These are phyloP conservation scores for Diploscapter pachys DNA, from an alignment of 1,140 invertebrate genomes.

Conservation along the genomic window DNA sequence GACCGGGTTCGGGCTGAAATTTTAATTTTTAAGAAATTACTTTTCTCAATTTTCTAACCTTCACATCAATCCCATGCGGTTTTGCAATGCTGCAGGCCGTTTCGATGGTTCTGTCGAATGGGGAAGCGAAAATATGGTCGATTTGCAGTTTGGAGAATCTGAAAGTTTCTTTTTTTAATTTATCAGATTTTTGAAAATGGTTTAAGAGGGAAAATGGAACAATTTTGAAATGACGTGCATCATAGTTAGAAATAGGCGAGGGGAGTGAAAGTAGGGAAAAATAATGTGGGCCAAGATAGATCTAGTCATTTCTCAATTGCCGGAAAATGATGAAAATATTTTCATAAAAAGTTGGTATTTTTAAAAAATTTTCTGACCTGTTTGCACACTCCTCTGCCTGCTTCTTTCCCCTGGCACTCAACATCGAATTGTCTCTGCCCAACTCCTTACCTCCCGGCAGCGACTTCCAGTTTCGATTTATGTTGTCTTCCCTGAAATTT, in stretches of 20 bases:
- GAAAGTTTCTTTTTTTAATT: too few relatives aligned
- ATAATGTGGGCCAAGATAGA: too few relatives aligned
- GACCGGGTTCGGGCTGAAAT: constrained; percentile 45
- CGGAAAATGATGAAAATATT: constrained; percentile 4
- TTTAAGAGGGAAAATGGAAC: too few relatives aligned
- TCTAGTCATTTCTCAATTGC: too few relatives aligned
- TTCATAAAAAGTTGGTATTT: background rate
- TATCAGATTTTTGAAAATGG: too few relatives aligned
- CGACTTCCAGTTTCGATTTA: constrained; percentile 34
- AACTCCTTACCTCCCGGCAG: constrained; percentile 27
- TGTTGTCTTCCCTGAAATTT: constrained; percentile 37
- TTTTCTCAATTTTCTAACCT: constrained; percentile 1
- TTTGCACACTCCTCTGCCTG: constrained; percentile 46
- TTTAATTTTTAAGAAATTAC: background rate
- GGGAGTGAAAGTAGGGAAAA: background rate
- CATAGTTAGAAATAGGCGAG: background rate
- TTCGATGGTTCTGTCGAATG: constrained; percentile 55
- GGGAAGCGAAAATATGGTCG: constrained; percentile 49
- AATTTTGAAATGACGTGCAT: too few relatives aligned
- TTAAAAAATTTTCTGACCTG: constrained; percentile 41
- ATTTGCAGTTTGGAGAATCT: constrained; percentile 12
- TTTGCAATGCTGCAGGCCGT: constrained; percentile 44
- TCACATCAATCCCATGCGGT: constrained; percentile 34
- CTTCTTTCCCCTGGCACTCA: constrained; percentile 41
- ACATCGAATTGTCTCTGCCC: constrained; percentile 45